Conservation (phyloP, 2,888 invertebrate genomes). For the Epinotia ramella region DNA sequence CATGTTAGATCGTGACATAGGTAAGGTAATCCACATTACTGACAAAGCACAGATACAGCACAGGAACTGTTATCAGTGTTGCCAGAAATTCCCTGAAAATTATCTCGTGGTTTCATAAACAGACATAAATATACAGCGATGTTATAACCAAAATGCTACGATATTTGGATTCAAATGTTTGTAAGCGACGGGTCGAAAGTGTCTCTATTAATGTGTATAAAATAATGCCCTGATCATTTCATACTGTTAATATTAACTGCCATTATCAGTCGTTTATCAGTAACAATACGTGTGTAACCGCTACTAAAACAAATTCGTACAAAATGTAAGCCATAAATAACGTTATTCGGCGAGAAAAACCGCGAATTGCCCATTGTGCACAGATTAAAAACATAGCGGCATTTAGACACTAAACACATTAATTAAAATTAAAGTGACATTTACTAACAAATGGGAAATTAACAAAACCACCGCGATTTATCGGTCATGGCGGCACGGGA, state of each 20-base stretch:
- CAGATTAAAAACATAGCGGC: constrained; percentile 38
- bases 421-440: constrained; percentile 44
- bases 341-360: constrained; percentile 33
- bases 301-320: constrained; percentile 17
- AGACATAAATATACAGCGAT: too few relatives aligned
- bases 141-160: too few relatives aligned
- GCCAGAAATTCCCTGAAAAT: not conserved
- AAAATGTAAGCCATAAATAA: constrained; percentile 36
- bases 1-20: not conserved
- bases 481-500: constrained; percentile 53
- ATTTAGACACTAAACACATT: constrained; percentile 44
- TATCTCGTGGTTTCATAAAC: not conserved
- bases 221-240: not conserved
- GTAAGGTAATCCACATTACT: not conserved
- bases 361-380: constrained; percentile 35
- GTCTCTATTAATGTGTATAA: not conserved
- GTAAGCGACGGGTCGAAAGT: not conserved
- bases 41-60: not conserved
- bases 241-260: not conserved
- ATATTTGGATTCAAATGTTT: not conserved
- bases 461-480: constrained; percentile 55
- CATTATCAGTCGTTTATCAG: not conserved
- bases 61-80: not conserved
- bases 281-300: constrained; percentile 5
- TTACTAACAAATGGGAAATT: constrained; percentile 45